Conservation (phyloP, 2,888 invertebrate species). For the Melanchra persicariae region DNA sequence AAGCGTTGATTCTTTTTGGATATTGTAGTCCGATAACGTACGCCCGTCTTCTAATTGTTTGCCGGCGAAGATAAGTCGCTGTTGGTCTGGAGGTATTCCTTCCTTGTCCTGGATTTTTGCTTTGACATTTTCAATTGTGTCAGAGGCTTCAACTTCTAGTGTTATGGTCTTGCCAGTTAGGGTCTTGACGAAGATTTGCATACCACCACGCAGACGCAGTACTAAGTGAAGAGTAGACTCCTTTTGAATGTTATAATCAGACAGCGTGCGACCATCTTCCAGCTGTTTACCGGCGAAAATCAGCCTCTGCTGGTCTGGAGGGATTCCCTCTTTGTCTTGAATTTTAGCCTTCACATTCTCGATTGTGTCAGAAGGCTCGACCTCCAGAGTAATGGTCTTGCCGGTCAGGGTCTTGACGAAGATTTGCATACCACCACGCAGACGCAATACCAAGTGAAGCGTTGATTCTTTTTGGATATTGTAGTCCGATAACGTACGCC, state of each 20-base stretch:
- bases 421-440: slow-evolving; percentile 42
- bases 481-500: slow-evolving; percentile 31
- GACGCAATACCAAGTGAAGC: slow-evolving; percentile 26
- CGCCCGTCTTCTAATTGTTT: slow-evolving; percentile 61
- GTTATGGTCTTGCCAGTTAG: slow-evolving; percentile 60
- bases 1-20: slow-evolving; percentile 58
- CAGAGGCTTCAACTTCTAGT: slow-evolving; percentile 56
- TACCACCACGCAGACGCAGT: slow-evolving; percentile 36
- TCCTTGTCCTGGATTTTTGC: slow-evolving; percentile 68
- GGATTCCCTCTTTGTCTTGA: slow-evolving; percentile 59
- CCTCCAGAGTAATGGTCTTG: slow-evolving; percentile 58
- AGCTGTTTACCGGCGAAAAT: slow-evolving; percentile 56
- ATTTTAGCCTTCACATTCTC: slow-evolving; percentile 60
- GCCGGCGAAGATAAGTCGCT: slow-evolving; percentile 64
- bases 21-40: slow-evolving; percentile 56
- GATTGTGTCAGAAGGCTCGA: slow-evolving; percentile 57
- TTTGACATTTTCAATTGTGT: slow-evolving; percentile 61
- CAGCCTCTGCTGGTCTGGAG: slow-evolving; percentile 57
- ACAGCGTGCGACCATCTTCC: slow-evolving; percentile 46
- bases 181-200: slow-evolving; percentile 55
- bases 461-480: slow-evolving; percentile 46
- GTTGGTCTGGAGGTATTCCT: slow-evolving; percentile 68
- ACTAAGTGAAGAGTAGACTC: slow-evolving; percentile 31
- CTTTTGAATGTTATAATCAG: slow-evolving; percentile 55
- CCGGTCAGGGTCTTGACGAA: slow-evolving; percentile 53